Evolutionary conservation across 35 echinoderm and acorn worm species (phyloP).

Genomic region (Apostichopus japonicus): DNA sequence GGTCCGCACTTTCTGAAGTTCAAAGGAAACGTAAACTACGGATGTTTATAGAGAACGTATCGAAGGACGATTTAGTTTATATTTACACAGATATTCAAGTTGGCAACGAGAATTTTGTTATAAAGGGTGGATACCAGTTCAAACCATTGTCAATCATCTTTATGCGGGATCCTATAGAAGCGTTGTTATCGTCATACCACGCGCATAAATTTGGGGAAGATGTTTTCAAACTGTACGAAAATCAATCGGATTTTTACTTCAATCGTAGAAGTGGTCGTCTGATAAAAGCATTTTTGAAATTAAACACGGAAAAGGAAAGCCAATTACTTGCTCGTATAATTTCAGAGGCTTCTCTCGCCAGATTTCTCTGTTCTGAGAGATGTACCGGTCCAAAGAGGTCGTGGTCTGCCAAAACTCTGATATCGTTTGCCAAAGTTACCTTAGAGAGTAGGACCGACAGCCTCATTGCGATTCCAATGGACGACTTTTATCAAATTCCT

Average conservation of each 20-base stretch:
- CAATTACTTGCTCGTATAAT: neutral
- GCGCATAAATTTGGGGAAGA: neutral
- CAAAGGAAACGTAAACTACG: neutral
- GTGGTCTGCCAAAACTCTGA: neutral
- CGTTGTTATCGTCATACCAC: neutral
- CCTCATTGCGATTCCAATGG: neutral
- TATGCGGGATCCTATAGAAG: neutral
- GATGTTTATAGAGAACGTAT: neutral
- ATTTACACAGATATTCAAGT: neutral
- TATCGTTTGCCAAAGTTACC: neutral
- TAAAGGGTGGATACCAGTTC: neutral
- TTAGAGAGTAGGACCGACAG: neutral
- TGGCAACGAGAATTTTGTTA: neutral
- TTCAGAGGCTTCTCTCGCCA: neutral
- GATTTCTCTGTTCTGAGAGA: slow-evolving; percentile 1
- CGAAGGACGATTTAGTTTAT: neutral
- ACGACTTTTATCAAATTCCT: neutral
- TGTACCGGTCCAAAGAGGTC: neutral
- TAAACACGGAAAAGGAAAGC: neutral
- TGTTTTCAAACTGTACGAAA: neutral
- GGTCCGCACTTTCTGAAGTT: neutral
- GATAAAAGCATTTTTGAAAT: neutral
- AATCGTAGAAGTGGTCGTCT: neutral
- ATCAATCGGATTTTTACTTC: neutral
- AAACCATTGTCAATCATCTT: neutral